Evolutionary conservation across 2,797 vertebrate species (phyloP).

Genomic region (Acropternis orthonyx): DNA sequence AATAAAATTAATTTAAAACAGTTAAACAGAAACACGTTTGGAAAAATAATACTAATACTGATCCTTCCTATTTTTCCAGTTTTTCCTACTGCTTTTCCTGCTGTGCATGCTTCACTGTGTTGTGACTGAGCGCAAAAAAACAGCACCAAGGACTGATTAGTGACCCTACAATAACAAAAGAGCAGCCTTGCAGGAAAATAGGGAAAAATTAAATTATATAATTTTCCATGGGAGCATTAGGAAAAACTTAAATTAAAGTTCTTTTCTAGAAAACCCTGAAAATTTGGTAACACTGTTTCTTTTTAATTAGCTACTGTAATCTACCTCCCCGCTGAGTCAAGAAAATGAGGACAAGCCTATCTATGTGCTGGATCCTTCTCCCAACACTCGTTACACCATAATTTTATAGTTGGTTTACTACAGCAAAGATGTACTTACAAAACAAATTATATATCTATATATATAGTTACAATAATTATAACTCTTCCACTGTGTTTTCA

Average conservation of each 20-base stretch:
- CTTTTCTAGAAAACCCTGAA: background rate
- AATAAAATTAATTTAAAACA: background rate
- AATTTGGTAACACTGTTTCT: background rate
- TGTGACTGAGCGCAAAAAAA: background rate
- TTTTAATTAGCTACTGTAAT: background rate
- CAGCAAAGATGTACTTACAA: background rate
- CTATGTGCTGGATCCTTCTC: background rate
- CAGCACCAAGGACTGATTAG: background rate
- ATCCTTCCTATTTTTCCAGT: background rate
- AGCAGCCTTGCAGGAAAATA: background rate
- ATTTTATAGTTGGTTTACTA: background rate
- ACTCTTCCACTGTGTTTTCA: constrained; percentile 3
- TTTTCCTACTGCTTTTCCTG: background rate
- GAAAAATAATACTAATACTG: background rate
- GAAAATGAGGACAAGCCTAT: background rate
- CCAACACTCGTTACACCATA: background rate
- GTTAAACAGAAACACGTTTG: background rate
- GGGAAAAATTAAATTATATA: background rate
- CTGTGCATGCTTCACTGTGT: background rate
- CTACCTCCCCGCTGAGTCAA: background rate
- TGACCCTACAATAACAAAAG: background rate
- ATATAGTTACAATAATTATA: background rate
- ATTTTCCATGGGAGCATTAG: background rate
- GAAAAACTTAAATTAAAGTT: background rate
- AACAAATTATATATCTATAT: background rate